These are phyloP conservation scores for Paraplagusia blochii DNA, from an alignment of 2,113 vertebrate species.

Conservation along the genomic window DNA sequence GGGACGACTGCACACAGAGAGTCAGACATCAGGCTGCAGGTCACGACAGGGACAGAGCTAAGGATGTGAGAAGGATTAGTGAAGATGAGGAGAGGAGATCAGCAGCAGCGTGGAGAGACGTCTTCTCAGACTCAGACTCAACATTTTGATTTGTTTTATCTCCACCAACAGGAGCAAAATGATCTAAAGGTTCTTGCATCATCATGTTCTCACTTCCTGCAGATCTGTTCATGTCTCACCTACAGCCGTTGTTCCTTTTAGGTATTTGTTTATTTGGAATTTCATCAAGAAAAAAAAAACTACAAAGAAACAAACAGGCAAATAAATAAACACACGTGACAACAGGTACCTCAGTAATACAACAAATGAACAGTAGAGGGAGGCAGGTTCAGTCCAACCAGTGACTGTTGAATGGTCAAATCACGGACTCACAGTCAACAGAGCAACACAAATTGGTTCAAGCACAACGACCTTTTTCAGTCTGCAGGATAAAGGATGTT, in stretches of 20 bases:
- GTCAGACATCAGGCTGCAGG: too few relatives aligned
- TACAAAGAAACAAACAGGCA: constrained; percentile 64
- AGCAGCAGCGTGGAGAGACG: too few relatives aligned
- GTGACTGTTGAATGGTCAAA: constrained; percentile 22
- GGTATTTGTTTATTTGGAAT: constrained; percentile 70
- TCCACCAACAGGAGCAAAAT: too few relatives aligned
- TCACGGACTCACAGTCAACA: constrained; percentile 52
- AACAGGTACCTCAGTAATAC: constrained; percentile 64
- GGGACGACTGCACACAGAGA: too few relatives aligned
- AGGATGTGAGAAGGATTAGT: not conserved
- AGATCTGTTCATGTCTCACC: too few relatives aligned
- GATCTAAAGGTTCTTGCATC: too few relatives aligned
- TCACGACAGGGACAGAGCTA: too few relatives aligned
- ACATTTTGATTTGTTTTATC: too few relatives aligned
- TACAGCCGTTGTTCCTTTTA: constrained; percentile 17
- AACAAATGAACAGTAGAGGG: constrained; percentile 66
- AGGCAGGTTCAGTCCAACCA: constrained; percentile 75
- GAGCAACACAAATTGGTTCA: constrained; percentile 53
- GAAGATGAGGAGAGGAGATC: not conserved
- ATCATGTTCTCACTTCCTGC: too few relatives aligned
- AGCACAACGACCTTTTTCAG: constrained; percentile 40
- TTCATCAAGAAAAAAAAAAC: constrained; percentile 50
- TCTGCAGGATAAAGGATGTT: constrained; percentile 3
- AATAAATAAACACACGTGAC: constrained; percentile 63
- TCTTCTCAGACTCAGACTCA: too few relatives aligned